A percentile compares a stretch with the other conserved stretches of the same genome.
Conservation (phyloP, 2,888 invertebrate genomes). For the Drosophila sordidula region DNA sequence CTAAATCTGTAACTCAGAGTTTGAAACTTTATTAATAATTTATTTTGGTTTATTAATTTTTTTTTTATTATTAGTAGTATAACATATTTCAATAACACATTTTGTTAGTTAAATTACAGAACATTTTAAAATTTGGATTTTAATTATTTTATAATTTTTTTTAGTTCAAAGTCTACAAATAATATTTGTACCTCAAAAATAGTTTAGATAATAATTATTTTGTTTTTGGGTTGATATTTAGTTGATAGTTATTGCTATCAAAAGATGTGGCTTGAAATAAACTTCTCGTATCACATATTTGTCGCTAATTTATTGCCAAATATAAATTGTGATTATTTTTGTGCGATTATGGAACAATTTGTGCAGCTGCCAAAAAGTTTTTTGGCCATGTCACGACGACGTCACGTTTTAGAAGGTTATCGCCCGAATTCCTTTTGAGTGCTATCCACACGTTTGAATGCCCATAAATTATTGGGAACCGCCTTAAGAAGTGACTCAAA, state of each 20-base stretch:
- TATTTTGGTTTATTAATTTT: background rate
- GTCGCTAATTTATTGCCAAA: slow-evolving; percentile 44
- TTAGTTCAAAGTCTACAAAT: background rate
- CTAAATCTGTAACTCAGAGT: no score
- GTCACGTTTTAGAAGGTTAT: slow-evolving; percentile 39
- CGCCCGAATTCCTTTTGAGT: slow-evolving; percentile 13
- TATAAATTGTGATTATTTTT: slow-evolving; percentile 47
- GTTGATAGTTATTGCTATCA: background rate
- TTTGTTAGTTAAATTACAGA: no score
- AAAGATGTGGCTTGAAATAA: slow-evolving; percentile 3
- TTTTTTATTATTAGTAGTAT: no score
- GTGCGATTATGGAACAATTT: slow-evolving; percentile 23
- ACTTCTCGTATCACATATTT: slow-evolving; percentile 29
- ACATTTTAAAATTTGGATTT: no score
- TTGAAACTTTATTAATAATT: no score
- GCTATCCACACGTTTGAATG: slow-evolving; percentile 15
- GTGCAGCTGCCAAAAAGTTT: slow-evolving; percentile 15
- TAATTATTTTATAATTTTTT: no score
- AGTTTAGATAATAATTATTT: background rate
- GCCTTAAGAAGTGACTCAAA: slow-evolving; percentile 28
- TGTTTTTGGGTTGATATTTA: background rate
- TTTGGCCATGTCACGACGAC: slow-evolving; percentile 12
- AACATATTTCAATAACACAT: no score
- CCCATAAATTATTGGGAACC: slow-evolving; percentile 26
- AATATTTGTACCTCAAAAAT: background rate